Base-by-base conservation (phyloP, 1,140 invertebrate genomes). In the Scaptomyza graminum region DNA sequence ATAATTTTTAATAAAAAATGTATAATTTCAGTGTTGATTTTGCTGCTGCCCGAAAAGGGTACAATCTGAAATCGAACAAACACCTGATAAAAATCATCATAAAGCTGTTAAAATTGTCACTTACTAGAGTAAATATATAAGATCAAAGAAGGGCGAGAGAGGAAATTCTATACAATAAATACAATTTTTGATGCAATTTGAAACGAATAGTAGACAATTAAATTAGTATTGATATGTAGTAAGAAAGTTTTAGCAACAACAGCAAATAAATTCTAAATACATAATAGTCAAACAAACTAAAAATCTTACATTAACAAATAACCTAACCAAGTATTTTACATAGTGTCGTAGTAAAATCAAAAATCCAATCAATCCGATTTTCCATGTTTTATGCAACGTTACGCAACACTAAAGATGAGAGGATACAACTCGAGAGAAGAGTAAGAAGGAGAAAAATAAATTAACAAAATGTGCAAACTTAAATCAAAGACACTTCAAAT, bases 401-500 rank as follows among this genome's bases (percentile, higher is more conserved):
- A 72, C 66, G 61, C 62, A 70, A 56, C 69, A 61, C 46, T 44
- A 41, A 41, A 49, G 71, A 61, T 57, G 78, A 75, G 79, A 67
- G 79, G 75, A 76, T 72, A 44, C 43, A 22, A 28, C 16, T 15
- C 0, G 2, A 64, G 65, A 52, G 28, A 13, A 22, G 51, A n/a
- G 0, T 11, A 55, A 13, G 18, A 2, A 22, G 18, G 18, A 22
- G 18, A 22, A 22, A 22, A 22, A 22, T 22, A 22, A 0, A 13
- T 49, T 15, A 81, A 84, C 64, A 82, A 77, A 57, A 84, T 84
- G 81, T 87, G 81, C 77, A 87, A 85, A 87, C 50, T 74, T 47
- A 81, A 84, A 84, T 85, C 77, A 85, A 84, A 87, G 74, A 82
- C 59, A 84, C 74, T 87, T 82, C 41, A 75, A 70, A 69, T 66